Conservation (phyloP, 2,797 vertebrate genomes). For the Micrastur ruficollis region DNA sequence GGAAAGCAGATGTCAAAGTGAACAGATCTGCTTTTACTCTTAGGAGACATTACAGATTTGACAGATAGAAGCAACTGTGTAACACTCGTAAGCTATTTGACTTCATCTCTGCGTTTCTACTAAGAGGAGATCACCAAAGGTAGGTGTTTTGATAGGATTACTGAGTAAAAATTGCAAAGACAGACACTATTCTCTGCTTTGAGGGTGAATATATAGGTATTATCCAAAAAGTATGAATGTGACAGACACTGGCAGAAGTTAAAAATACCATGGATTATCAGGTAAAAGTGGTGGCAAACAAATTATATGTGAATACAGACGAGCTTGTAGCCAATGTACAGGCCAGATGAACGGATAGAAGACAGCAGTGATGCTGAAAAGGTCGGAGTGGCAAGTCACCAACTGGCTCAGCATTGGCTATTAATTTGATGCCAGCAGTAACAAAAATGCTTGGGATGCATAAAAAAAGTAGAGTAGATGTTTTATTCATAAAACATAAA, state of each 20-base stretch:
- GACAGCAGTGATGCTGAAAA: neutral
- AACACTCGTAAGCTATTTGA: neutral
- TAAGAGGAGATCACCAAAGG: neutral
- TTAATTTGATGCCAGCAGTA: neutral
- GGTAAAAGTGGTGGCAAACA: neutral
- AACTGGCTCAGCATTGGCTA: neutral
- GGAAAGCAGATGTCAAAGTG: neutral
- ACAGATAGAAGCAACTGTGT: neutral
- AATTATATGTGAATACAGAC: fast-evolving
- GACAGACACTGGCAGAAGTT: neutral
- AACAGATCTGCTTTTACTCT: neutral
- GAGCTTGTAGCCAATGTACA: fast-evolving
- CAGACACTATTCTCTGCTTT: neutral
- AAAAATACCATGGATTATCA: neutral
- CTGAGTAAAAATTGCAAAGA: neutral
- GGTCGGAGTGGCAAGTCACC: neutral
- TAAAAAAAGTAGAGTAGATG: neutral
- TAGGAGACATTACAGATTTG: neutral
- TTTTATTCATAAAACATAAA: neutral
- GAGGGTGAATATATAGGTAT: no score
- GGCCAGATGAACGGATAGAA: neutral
- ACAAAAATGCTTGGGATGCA: neutral
- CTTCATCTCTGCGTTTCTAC: neutral
- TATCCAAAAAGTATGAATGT: neutral
- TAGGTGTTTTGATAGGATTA: neutral